Percentiles rank a stretch among this genome's conserved stretches.
Conservation (phyloP, 2,888 invertebrate species). For the Scaptomyza flava region DNA sequence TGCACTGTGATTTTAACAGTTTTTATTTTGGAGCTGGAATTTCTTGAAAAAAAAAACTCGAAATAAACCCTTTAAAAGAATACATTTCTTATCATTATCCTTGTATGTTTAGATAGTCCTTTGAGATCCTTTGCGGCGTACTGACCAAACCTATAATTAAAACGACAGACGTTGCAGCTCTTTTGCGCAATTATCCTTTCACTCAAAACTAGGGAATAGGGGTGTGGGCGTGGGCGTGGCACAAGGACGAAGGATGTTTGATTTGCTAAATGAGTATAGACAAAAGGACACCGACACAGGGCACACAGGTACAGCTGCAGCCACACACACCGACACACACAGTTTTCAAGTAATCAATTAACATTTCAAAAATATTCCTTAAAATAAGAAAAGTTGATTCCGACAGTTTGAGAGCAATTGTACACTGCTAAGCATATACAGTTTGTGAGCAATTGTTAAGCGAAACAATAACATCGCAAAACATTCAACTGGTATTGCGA, state of each 20-base stretch:
- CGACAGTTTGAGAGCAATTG: constrained; percentile 7
- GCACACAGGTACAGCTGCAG: background rate
- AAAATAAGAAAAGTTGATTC: background rate
- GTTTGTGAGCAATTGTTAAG: background rate
- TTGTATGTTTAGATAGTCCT: constrained; percentile 11
- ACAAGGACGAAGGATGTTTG: constrained; percentile 80
- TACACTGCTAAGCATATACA: background rate
- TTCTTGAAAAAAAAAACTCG: background rate
- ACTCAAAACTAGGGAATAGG: constrained; percentile 1
- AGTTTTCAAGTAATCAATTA: background rate
- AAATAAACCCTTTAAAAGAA: constrained; percentile 33
- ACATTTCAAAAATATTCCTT: background rate
- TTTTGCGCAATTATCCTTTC: constrained; percentile 46
- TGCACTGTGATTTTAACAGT: constrained; percentile 20
- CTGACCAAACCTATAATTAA: constrained; percentile 43
- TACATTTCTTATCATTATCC: constrained; percentile 3
- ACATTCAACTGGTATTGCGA: background rate
- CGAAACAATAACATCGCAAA: background rate
- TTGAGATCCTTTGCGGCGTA: constrained; percentile 6
- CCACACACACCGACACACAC: background rate
- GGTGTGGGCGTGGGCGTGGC: constrained; percentile 47
- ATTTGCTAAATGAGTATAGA: constrained; percentile 52
- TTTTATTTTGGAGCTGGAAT: constrained; percentile 20
- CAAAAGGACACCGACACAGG: background rate
- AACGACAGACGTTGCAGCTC: constrained; percentile 35